Base-by-base conservation (phyloP, 2,113 vertebrate genomes). In the Oreotrochilus melanogaster region DNA sequence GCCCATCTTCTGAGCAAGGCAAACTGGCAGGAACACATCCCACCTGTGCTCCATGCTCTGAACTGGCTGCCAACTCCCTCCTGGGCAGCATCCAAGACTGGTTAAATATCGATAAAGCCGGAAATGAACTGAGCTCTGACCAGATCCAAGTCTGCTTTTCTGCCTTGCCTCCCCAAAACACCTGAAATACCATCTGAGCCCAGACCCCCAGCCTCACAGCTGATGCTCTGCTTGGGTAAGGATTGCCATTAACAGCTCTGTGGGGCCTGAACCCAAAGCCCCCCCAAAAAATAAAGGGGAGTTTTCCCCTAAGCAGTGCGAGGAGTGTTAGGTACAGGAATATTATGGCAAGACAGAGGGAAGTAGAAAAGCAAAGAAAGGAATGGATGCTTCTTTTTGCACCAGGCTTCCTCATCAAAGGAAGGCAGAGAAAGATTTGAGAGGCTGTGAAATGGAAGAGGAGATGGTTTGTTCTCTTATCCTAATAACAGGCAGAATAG, bases 21-120 rank as follows among this genome's bases (percentile, higher is more conserved):
- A 96, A 95, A 95, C 95, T 97, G 96, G 96, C 94, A 95, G 91
- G 89, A 85, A 69, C 7, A 4, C 18, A 67, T 87, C 91, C 81
- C 96, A 97, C 96, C 96, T 97, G 95, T 96, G 94, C 94, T 97
- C 93, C 84, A 23, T 82, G 91, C 96, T 93, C 95, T 87, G 95
- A 93, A 82, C 80, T 16, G 80, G 39, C 89, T 96, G 96, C 95
- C 96, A 96, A 88, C 39, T 72, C 83, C 2, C 83, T 87, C 48
- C 92, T 96, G 96, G 94, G 91, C n/a, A 23, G 22, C 28, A 11
- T 71, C 95, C 95, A 96, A 95, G 83, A 1, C 91, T 96, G 93
- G 95, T 97, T 96, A 96, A 97, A 97, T 95, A 95, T 94, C 93
- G 92, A 95, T 91, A 95, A 97, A 93, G 94, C 76, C 35, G 89